Evolutionary conservation across 35 echinoderm and acorn worm genomes (phyloP).

Genomic region (Eucidaris tribuloides): DNA sequence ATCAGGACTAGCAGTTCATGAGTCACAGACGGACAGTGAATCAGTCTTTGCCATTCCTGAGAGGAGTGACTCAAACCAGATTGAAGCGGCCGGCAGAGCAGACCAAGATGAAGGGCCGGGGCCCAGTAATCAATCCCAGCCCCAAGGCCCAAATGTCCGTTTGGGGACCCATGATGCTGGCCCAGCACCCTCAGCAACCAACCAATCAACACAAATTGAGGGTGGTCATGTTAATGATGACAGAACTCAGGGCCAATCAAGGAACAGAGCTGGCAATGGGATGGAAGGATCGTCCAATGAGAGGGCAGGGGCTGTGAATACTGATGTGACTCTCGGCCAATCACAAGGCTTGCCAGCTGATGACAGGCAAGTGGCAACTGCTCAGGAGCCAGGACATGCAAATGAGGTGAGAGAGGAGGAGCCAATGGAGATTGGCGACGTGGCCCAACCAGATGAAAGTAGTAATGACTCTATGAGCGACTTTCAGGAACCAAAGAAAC

Average conservation of each 20-base stretch:
- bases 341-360: neutral
- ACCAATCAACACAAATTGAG: too few species aligned
- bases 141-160: slow-evolving; percentile 5
- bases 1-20: neutral
- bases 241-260: neutral
- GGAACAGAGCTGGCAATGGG: neutral
- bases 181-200: neutral
- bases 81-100: neutral
- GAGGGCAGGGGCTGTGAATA: neutral
- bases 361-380: neutral
- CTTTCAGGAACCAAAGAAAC: slow-evolving; percentile 10
- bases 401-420: slow-evolving; percentile 9
- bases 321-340: neutral
- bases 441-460: neutral
- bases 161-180: neutral
- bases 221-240: neutral
- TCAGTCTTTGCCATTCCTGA: neutral
- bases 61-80: neutral
- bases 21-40: neutral
- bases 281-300: neutral
- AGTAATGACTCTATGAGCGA: slow-evolving; percentile 22
- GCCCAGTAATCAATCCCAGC: neutral
- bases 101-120: neutral
- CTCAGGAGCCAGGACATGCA: too few species aligned
- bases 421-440: neutral